Percentiles rank a stretch among this genome's conserved stretches.
Evolutionary conservation across 2,113 vertebrate species (phyloP).

Genomic region (Trogon surrucura): DNA sequence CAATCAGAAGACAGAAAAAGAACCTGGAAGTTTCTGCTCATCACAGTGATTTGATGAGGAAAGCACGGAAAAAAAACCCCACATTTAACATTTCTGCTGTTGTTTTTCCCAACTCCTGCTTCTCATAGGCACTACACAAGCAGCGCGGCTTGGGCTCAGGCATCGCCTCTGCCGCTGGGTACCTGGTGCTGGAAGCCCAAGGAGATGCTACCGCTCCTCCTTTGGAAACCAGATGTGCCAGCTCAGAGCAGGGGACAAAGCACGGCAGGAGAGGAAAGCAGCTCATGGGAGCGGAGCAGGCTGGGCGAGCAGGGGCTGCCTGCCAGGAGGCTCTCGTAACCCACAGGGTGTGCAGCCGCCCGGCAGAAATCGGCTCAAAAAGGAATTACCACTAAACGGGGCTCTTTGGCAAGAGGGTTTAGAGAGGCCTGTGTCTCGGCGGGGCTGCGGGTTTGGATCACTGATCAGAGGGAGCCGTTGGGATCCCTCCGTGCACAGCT

Average conservation of each 20-base stretch:
- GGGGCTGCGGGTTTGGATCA: neutral
- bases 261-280: neutral
- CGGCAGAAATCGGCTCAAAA: neutral
- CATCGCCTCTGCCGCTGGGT: neutral
- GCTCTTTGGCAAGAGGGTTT: neutral
- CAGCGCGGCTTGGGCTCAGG: rapidly evolving
- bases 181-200: neutral
- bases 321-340: neutral
- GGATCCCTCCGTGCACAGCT: neutral
- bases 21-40: neutral
- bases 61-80: neutral
- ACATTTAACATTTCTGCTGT: neutral
- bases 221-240: neutral
- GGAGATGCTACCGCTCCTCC: neutral
- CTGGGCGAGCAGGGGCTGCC: neutral
- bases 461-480: neutral
- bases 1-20: neutral
- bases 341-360: neutral
- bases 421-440: neutral
- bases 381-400: neutral
- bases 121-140: neutral
- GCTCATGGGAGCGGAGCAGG: neutral
- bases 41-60: neutral
- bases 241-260: too few relatives aligned
- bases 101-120: neutral